Conservation (phyloP, 2,113 vertebrate species). For the Promerops cafer region DNA sequence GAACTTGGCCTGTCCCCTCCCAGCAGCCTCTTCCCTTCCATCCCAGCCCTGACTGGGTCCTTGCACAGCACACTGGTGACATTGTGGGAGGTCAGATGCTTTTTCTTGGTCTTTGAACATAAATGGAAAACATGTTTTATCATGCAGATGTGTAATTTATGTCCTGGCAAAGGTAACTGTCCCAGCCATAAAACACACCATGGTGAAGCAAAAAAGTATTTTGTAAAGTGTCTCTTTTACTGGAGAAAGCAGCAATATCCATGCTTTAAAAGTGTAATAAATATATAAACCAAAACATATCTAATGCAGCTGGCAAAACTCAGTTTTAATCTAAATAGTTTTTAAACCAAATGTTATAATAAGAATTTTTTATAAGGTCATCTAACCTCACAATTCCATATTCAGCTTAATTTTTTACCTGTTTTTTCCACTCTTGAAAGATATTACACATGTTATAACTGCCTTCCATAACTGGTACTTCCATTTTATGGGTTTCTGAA, state of each 20-base stretch:
- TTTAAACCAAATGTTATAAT: background rate
- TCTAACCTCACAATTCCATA: background rate
- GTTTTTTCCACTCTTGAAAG: background rate
- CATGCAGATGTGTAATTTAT: background rate
- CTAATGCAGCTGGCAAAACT: background rate
- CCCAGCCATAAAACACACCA: background rate
- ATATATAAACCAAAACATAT: background rate
- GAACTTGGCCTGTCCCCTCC: rapidly evolving
- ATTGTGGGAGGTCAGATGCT: background rate
- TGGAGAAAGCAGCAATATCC: background rate
- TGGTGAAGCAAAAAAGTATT: background rate
- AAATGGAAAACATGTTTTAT: background rate
- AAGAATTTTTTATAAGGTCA: background rate
- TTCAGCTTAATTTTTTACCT: background rate
- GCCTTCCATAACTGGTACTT: background rate
- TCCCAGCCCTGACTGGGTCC: background rate
- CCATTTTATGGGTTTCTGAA: background rate
- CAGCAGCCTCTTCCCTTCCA: no score
- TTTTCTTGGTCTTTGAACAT: background rate
- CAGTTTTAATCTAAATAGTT: background rate
- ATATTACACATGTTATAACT: background rate
- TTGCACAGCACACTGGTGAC: background rate
- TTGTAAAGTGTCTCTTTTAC: background rate
- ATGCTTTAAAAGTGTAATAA: background rate
- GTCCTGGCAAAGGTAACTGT: background rate